Base-by-base conservation (phyloP, 2,113 vertebrate species). In the Meles meles region DNA sequence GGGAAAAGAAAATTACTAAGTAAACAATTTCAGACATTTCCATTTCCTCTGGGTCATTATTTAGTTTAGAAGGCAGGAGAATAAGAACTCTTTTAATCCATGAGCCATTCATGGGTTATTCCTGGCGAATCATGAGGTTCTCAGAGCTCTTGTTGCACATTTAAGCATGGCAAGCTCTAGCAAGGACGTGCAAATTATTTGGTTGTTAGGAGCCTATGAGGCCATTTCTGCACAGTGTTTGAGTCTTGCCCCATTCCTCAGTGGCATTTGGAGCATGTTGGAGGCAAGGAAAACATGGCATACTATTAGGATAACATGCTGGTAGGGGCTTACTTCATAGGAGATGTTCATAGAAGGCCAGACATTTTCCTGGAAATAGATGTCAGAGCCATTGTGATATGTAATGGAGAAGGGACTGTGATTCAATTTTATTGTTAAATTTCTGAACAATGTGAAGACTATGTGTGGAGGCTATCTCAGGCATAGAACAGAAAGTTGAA, bases 241-340 rank as follows among this genome's bases (percentile, higher is more conserved):
- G 34, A 89, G 72, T 87, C 57, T 95, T 67, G 10, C 57, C 44
- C 67, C 27, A 42, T 21, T 77, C 20, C 27, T 91, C 47, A 94
- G 10, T 61, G 25, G 71, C 49, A 83, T 2, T 72, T 93, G 69
- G 23, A 79, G 25, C 23, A 81, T 67, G 77, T 74, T 74, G 55
- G 92, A 84, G 47, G 39, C 72, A 93, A 97, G 92, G 67, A 87
- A 96, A 95, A 69, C 47, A 31, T 91, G 57, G n/a, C 71, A 85
- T 7, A 88, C 29, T 88, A 61, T 67, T 27, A n/a, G 85, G 61
- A 88, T 91, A 76, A 49, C 52, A 63, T 80, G 10, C 71, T 94
- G 34, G 63, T 85, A 59, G 31, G 29, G 49, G 20, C 18, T 94
- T 37, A 81, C 5, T 69, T 44, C 49, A 67, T 80, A 95, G 34